These are phyloP conservation scores for Carcina quercana DNA, from an alignment of 2,888 invertebrate species.

Conservation along the genomic window DNA sequence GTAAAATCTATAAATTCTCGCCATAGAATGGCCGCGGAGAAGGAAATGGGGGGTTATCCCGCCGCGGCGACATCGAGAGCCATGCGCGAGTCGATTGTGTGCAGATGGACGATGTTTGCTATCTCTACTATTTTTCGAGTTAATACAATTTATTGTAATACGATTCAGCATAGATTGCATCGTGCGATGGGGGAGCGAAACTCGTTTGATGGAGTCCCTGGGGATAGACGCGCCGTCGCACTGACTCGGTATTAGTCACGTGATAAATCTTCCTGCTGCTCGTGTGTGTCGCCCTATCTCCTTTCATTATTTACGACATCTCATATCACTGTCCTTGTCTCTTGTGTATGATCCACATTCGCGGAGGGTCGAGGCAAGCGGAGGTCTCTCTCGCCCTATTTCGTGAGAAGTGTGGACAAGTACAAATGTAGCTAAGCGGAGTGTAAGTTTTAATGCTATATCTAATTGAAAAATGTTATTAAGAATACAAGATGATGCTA, in stretches of 20 bases:
- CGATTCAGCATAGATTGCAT: slow-evolving; percentile 75
- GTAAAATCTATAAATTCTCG: slow-evolving; percentile 68
- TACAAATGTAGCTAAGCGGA: slow-evolving; percentile 30
- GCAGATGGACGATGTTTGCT: slow-evolving; percentile 73
- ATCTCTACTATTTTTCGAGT: slow-evolving; percentile 73
- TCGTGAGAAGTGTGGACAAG: slow-evolving; percentile 42
- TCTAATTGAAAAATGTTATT: slow-evolving; percentile 17
- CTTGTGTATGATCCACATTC: slow-evolving; percentile 50
- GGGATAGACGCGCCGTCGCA: slow-evolving; percentile 48
- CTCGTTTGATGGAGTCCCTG: slow-evolving; percentile 71
- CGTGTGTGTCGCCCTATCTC: slow-evolving; percentile 48
- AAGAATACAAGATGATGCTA: too few relatives aligned
- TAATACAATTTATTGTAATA: slow-evolving; percentile 75
- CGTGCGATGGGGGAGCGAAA: slow-evolving; percentile 67
- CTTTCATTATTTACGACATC: slow-evolving; percentile 39
- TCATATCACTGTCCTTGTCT: slow-evolving; percentile 48
- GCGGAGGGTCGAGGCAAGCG: slow-evolving; percentile 44
- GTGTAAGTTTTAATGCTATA: slow-evolving; percentile 25
- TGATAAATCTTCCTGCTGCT: slow-evolving; percentile 64
- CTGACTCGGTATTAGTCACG: slow-evolving; percentile 69
- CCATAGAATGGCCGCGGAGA: slow-evolving; percentile 35
- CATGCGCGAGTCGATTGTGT: slow-evolving; percentile 57
- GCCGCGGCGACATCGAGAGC: slow-evolving; percentile 31
- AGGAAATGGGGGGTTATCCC: slow-evolving; percentile 52
- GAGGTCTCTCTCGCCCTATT: slow-evolving; percentile 48